These are phyloP conservation scores for Ceratosolen solmsi DNA, from an alignment of 1,140 invertebrate species.

Conservation along the genomic window DNA sequence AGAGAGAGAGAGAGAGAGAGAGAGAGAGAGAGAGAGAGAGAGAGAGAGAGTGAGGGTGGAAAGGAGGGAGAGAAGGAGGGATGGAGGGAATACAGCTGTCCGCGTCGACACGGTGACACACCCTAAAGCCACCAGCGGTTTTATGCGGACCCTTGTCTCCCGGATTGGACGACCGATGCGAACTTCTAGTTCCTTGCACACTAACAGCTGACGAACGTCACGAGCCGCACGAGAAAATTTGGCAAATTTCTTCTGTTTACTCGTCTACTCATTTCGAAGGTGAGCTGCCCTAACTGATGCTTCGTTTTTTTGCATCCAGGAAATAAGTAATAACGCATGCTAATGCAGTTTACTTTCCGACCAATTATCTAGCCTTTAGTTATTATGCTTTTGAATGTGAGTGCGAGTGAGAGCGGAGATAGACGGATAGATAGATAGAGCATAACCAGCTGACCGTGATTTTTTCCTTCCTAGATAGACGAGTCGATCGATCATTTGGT, in stretches of 20 bases:
- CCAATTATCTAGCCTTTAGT: neutral
- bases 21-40: slow-evolving; percentile 9
- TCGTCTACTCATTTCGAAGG: no score
- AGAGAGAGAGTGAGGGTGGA: neutral
- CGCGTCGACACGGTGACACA: neutral
- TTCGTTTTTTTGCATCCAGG: neutral
- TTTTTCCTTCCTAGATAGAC: no score
- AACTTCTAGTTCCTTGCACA: neutral
- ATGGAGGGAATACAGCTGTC: neutral
- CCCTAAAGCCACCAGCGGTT: slow-evolving; percentile 27
- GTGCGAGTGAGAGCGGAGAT: no score
- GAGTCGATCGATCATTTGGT: no score
- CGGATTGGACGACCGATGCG: neutral
- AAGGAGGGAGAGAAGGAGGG: neutral
- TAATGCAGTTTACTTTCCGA: no score
- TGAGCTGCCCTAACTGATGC: no score
- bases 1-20: neutral
- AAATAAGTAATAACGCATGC: no score
- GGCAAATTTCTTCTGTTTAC: neutral
- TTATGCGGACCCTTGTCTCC: neutral
- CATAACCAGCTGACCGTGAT: no score
- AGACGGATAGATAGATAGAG: no score
- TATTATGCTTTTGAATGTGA: neutral
- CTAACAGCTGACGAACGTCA: slow-evolving; percentile 12
- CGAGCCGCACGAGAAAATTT: neutral